Evolutionary conservation across 2,888 invertebrate genomes (phyloP).

Genomic region (Sicus ferrugineus): DNA sequence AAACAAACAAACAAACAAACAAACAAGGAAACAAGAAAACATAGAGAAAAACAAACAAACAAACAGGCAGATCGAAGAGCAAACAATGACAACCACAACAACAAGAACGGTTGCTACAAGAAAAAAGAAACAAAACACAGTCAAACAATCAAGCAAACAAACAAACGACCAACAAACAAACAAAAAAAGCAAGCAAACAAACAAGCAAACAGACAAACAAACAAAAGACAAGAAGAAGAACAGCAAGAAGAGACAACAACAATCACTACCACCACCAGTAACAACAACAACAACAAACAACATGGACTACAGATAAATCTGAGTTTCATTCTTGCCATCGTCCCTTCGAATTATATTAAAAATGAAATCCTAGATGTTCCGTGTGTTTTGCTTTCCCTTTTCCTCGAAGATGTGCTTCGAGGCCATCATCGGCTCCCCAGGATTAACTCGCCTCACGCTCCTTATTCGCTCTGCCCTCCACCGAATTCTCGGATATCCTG

Average conservation of each 20-base stretch:
- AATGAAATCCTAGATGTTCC: slow-evolving; percentile 29
- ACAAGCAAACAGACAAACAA: not conserved
- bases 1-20: not conserved
- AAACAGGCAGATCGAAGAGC: no score
- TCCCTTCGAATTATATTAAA: slow-evolving; percentile 17
- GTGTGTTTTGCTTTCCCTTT: not conserved
- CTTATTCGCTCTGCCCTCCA: not conserved
- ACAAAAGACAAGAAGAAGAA: not conserved
- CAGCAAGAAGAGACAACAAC: not conserved
- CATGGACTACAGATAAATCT: not conserved
- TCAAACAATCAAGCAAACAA: not conserved
- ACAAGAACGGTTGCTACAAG: not conserved
- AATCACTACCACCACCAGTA: not conserved
- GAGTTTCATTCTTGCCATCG: not conserved
- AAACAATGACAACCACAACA: no score
- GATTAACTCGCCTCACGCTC: not conserved
- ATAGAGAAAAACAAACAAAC: no score
- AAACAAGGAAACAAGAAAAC: no score
- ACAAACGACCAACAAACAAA: not conserved
- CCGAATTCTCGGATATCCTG: no score
- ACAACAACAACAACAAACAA: not conserved
- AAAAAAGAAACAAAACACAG: not conserved
- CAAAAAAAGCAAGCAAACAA: no score
- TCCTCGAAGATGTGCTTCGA: not conserved
- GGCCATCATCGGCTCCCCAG: not conserved